A percentile compares a stretch with the other conserved stretches of the same genome.
phyloP scores from a whole-genome alignment of 2,797 vertebrate genomes.

The Melopsittacus undulatus region DNA sequence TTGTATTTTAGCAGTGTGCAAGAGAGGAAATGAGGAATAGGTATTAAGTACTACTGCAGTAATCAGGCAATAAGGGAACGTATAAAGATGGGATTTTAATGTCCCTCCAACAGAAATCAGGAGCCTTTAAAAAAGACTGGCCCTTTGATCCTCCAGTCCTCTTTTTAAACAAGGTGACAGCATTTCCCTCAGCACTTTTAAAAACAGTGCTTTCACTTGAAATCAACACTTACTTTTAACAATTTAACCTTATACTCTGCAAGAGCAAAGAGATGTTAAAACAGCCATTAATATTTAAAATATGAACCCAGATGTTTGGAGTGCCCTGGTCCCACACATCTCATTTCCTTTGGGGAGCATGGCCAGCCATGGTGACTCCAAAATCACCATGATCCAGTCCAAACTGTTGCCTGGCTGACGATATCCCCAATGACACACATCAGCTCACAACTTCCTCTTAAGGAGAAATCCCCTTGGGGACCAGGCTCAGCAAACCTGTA shows the following conservation, averaged over 20 bases:
- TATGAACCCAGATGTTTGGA: background rate
- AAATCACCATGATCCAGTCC: background rate
- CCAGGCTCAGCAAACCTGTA: background rate
- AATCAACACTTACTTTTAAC: background rate
- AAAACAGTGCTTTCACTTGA: background rate
- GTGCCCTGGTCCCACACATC: background rate
- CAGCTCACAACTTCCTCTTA: background rate
- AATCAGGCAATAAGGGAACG: background rate
- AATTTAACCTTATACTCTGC: background rate
- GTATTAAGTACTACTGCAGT: background rate
- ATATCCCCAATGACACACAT: background rate
- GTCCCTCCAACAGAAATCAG: background rate
- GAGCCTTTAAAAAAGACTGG: background rate
- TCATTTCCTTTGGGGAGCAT: background rate
- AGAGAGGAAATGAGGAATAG: background rate
- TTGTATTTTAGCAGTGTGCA: background rate
- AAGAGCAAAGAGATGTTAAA: background rate
- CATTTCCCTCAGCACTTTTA: background rate
- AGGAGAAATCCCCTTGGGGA: background rate
- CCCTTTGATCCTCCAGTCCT: background rate
- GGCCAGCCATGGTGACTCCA: background rate
- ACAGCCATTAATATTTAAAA: background rate
- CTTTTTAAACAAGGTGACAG: background rate
- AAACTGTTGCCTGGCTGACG: background rate
- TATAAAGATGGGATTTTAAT: background rate